phyloP scores from a whole-genome alignment of 2,113 vertebrate genomes.

The Helogale parvula region DNA sequence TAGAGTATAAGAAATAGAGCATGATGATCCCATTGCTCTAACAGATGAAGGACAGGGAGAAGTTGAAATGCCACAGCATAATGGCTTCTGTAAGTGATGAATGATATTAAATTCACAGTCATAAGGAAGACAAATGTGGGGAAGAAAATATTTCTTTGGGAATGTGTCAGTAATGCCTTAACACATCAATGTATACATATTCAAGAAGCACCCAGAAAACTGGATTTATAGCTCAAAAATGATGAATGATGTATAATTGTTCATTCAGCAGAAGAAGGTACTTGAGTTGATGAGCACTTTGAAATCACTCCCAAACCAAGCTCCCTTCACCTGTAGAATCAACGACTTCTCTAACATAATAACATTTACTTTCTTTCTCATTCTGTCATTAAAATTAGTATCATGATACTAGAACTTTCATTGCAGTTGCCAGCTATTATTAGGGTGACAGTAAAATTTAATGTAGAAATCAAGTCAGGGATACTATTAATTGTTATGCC shows the following conservation, averaged over 20 bases:
- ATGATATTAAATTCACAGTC: no score
- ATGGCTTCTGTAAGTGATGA: not conserved
- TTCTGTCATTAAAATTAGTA: not conserved
- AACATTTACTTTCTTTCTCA: not conserved
- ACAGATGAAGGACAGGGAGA: not conserved
- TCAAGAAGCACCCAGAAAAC: not conserved
- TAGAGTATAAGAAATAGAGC: not conserved
- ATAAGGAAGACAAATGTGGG: not conserved
- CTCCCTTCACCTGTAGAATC: not conserved
- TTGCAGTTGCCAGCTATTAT: not conserved
- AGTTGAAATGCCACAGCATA: not conserved
- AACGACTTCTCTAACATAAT: not conserved
- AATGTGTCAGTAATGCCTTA: not conserved
- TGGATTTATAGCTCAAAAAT: not conserved
- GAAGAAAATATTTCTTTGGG: not conserved
- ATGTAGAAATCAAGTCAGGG: not conserved
- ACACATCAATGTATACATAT: not conserved
- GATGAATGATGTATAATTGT: not conserved
- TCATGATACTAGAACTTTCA: not conserved
- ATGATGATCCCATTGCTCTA: not conserved
- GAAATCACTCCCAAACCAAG: not conserved
- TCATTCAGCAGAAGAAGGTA: not conserved
- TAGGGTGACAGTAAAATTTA: not conserved
- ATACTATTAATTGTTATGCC: not conserved
- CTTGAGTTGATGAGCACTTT: not conserved